Evolutionary conservation across 1,140 invertebrate species (phyloP), one percentile per base, ranked within the genome.

Genomic region (Coelopa frigida): DNA sequence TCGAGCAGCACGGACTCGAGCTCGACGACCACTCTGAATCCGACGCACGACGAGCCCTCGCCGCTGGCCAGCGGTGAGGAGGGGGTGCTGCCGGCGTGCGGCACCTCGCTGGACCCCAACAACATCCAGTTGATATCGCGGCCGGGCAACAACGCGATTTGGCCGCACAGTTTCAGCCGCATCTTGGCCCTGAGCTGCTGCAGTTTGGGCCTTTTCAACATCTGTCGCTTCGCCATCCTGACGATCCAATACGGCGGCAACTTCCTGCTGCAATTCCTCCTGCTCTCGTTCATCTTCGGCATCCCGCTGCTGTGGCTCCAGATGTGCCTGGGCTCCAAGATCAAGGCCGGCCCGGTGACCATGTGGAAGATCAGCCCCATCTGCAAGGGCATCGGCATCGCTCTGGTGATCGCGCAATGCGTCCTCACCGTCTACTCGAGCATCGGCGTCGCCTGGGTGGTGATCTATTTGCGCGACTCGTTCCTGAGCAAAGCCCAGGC

Each of bases 281-380:
- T 94, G 52, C 73, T 94, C 48, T 89, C 89, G 1, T 59, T 91
- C 26, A 58, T 90, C 26, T 78, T 93, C 59, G 90, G 91, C 35
- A 83, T 94, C 56, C 91, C 91, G 7, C 65, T 94, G 35, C 79
- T 92, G 44, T 88, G 87, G 26, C 76, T 94, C 36, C 85, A 91
- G 63, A 78, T 90, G 62, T 86, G 86, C 49, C 72, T 93, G 29
- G 91, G 91, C 4, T 86, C 91, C 67, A 83, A 87, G 60, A 72
- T 93, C 29, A 79, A 81, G n/a, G 78, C 85, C 0, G 89, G 89
- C 0, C 83, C 86, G 4, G 78, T 94, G 23, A 87, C 91, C 52
- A 92, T 94, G 88, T 94, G 90, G 89, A 82, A 77, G 53, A 91
- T 94, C 55, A 92, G 89, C 35, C 91, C 91, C 0, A 80, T 93